Percentiles rank a stretch among this genome's conserved stretches.
Evolutionary conservation across 1,140 invertebrate species (phyloP).

Genomic region (Drosophila grimshawi): DNA sequence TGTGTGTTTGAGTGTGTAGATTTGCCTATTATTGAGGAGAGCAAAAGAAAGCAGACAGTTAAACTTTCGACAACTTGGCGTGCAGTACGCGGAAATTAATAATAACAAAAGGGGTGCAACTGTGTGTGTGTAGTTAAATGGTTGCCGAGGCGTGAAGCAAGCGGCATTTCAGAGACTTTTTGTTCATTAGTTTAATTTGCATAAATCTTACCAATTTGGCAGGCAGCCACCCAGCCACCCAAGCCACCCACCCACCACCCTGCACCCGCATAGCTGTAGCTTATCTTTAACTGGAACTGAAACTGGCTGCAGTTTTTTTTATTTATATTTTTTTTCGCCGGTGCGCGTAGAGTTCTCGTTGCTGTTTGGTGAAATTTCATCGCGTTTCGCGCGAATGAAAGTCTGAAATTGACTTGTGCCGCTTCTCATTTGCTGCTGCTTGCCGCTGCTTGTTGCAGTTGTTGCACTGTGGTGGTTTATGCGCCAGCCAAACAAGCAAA

Average conservation of each 20-base stretch:
- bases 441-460: slow-evolving; percentile 34
- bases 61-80: slow-evolving; percentile 71
- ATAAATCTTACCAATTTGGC: slow-evolving; percentile 53
- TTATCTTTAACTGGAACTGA: slow-evolving; percentile 42
- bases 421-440: slow-evolving; percentile 71
- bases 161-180: slow-evolving; percentile 49
- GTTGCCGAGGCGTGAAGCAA: slow-evolving; percentile 70
- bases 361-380: slow-evolving; percentile 78
- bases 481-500: slow-evolving; percentile 34
- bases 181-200: slow-evolving; percentile 78
- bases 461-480: slow-evolving; percentile 53
- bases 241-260: slow-evolving; percentile 12
- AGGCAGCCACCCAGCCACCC: slow-evolving; percentile 47
- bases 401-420: slow-evolving; percentile 81
- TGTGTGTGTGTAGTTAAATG: slow-evolving; percentile 17
- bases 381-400: slow-evolving; percentile 83
- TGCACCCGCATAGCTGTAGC: not conserved
- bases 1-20: slow-evolving; percentile 20
- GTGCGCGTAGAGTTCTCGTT: slow-evolving; percentile 35
- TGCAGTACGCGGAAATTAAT: slow-evolving; percentile 79
- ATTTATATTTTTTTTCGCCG: not conserved
- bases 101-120: slow-evolving; percentile 64
- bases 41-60: slow-evolving; percentile 65
- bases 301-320: slow-evolving; percentile 44
- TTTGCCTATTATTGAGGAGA: slow-evolving; percentile 56